phyloP scores from a whole-genome alignment of 2,888 invertebrate genomes.

The Exocentrus adspersus region DNA sequence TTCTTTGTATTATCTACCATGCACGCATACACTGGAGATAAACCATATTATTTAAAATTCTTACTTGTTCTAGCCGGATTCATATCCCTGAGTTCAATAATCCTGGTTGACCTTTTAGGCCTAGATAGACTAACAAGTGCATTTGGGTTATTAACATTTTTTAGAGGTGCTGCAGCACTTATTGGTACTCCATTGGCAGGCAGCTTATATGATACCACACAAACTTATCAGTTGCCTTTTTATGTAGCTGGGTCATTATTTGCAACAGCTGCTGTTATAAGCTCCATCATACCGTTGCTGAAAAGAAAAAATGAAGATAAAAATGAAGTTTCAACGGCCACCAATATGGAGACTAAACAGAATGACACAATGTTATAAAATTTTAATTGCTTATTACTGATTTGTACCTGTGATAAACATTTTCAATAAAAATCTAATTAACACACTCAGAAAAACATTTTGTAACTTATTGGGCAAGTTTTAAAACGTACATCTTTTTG shows the following conservation, averaged over 20 bases:
- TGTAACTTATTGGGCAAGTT: no score
- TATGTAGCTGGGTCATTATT: constrained; percentile 91
- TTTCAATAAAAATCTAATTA: no score
- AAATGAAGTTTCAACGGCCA: constrained; percentile 2
- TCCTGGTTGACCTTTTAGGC: constrained; percentile 94
- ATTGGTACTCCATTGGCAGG: constrained; percentile 87
- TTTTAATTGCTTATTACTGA: no score
- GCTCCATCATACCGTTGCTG: background rate
- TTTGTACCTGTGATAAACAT: no score
- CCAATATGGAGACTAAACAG: constrained; percentile 6
- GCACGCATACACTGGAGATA: no score
- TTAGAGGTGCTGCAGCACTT: constrained; percentile 94
- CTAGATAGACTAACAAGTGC: constrained; percentile 96
- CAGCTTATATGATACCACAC: constrained; percentile 89
- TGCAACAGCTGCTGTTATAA: constrained; percentile 83
- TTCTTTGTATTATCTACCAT: no score
- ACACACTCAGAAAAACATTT: no score
- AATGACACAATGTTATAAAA: no score
- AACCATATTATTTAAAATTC: background rate
- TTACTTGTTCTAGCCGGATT: constrained; percentile 82
- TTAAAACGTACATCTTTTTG: no score
- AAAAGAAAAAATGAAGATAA: constrained; percentile 1
- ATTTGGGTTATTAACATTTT: constrained; percentile 94
- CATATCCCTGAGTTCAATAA: constrained; percentile 97
- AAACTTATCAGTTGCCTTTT: constrained; percentile 88